A percentile compares a stretch with the other conserved stretches of the same genome.
Conservation (phyloP, 2,797 vertebrate genomes). For the Tapera naevia region DNA sequence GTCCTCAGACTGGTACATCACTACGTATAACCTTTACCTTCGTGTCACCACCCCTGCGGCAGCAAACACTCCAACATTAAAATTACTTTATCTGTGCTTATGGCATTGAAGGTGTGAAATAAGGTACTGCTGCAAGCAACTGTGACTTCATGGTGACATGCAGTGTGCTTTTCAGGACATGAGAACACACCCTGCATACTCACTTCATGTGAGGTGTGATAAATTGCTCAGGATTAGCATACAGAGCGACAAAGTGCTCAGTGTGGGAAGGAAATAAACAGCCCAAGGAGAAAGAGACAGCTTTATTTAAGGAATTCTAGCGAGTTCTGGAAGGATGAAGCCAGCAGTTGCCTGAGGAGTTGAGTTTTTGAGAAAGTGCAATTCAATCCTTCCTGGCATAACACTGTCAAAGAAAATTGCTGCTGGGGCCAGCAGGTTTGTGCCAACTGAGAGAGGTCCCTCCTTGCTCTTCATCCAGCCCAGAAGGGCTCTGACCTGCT, state of each 20-base stretch:
- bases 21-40: background rate
- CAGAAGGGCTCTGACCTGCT: background rate
- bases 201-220: background rate
- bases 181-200: background rate
- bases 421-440: background rate
- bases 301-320: conserved; percentile 65
- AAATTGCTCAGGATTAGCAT: background rate
- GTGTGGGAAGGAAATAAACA: background rate
- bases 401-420: background rate
- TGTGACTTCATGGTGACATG: background rate
- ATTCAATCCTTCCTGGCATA: background rate
- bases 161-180: background rate
- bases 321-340: conserved; percentile 26
- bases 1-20: background rate
- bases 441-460: background rate
- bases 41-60: background rate
- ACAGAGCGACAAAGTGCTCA: background rate
- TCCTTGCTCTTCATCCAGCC: background rate
- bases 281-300: conserved; percentile 20
- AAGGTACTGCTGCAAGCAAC: background rate
- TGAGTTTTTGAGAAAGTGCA: conserved; percentile 40
- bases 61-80: background rate
- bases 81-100: background rate
- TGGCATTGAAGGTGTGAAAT: background rate
- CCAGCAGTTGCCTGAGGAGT: conserved; percentile 43